Base-by-base conservation (phyloP, 1,140 invertebrate species). In the Phocides pigmalion region DNA sequence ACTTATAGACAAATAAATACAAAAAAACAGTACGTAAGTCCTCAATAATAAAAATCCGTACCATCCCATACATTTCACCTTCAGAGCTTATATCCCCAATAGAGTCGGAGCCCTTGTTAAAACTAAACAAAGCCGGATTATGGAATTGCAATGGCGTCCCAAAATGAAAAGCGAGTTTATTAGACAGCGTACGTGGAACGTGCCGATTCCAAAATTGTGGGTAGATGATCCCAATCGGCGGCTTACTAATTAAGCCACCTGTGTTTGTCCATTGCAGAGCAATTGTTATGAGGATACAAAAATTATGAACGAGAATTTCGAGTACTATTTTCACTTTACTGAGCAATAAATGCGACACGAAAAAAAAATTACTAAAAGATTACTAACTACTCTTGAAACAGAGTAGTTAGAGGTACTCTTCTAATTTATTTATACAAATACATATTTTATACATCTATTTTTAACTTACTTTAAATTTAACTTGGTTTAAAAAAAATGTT, bases 171-270 rank as follows among this genome's bases (percentile, higher is more conserved):
- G 39, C 49, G 47, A 53, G 28, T 28, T 37, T 19, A 32, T 20
- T 37, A 28, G 22, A 35, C 16, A 50, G 44, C 51, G 53, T 62
- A 56, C 49, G 59, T 62, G 70, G 56, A 78, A 79, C 81, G 81
- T 84, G 81, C 77, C 76, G 70, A 80, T 81, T 72, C 67, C 61
- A 68, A 74, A 72, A 80, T 80, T 74, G 76, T 83, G 71, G 62
- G 75, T 70, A 63, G 66, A 66, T 77, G 70, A 81, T 79, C 70
- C 75, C 70, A 61, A 59, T 71, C 72, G 62, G 37, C 65, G 42
- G 72, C 65, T 79, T 76, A 71, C 71, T 79, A 79, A 78, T 79
- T 78, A 76, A 77, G 77, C 79, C 73, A 78, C 71, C 71, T 76
- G 65, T 75, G 32, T 54, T 53, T 54, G 11, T 46, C 51, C 16